These are phyloP conservation scores for Zaprionus nigranus DNA, from an alignment of 1,140 invertebrate genomes.

Conservation along the genomic window DNA sequence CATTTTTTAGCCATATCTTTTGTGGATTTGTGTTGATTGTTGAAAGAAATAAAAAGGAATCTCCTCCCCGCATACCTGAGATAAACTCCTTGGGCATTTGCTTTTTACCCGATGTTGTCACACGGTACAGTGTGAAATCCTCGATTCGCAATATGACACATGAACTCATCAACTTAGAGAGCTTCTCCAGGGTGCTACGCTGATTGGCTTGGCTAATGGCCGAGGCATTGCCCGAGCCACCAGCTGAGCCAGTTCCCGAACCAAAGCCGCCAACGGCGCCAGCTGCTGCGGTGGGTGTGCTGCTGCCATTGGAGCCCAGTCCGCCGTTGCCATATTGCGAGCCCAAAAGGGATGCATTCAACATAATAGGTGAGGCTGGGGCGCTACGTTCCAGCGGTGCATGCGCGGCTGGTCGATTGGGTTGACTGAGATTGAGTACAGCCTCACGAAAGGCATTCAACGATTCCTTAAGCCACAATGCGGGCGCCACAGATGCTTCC, in stretches of 20 bases:
- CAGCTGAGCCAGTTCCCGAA: constrained; percentile 32
- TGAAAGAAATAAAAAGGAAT: background rate
- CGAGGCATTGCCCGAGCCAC: constrained; percentile 65
- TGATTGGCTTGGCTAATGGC: constrained; percentile 84
- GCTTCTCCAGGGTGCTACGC: constrained; percentile 89
- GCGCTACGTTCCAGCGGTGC: constrained; percentile 86
- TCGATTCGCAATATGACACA: constrained; percentile 95
- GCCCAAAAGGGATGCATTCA: constrained; percentile 61
- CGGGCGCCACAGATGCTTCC: constrained; percentile 87
- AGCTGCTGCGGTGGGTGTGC: constrained; percentile 62
- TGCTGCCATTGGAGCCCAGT: constrained; percentile 57
- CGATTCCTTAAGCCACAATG: constrained; percentile 89
- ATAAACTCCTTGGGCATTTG: constrained; percentile 91
- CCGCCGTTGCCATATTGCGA: constrained; percentile 49
- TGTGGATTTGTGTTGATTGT: constrained; percentile 7
- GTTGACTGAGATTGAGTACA: constrained; percentile 88
- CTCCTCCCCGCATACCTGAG: constrained; percentile 86
- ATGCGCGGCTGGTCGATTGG: constrained; percentile 86
- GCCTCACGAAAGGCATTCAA: constrained; percentile 88
- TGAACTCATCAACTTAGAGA: constrained; percentile 95
- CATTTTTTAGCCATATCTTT: background rate
- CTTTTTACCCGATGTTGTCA: constrained; percentile 90
- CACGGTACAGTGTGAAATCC: constrained; percentile 94
- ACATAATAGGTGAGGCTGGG: constrained; percentile 72
- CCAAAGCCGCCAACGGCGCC: constrained; percentile 36